phyloP scores from a whole-genome alignment of 2,113 vertebrate species.

The Burhinus bistriatus region DNA sequence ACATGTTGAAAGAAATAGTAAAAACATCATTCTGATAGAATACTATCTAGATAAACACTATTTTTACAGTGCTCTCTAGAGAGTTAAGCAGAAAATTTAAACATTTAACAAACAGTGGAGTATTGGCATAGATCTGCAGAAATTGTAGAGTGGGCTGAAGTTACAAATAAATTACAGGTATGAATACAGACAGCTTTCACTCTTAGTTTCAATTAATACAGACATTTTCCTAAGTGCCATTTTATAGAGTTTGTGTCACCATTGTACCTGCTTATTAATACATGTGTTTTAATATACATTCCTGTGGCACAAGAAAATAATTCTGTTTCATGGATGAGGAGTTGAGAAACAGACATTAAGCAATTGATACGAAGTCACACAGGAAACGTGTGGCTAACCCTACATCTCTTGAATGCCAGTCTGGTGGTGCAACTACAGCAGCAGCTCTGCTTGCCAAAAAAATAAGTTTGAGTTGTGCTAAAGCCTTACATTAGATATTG shows the following conservation, averaged over 20 bases:
- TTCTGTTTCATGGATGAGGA: neutral
- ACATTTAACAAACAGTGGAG: neutral
- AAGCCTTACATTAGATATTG: neutral
- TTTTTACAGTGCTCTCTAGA: neutral
- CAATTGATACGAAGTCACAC: constrained; percentile 17
- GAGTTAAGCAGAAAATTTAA: neutral
- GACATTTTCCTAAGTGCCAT: neutral
- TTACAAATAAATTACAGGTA: neutral
- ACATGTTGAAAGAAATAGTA: neutral
- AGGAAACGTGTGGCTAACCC: constrained; percentile 22
- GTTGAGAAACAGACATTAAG: constrained; percentile 35
- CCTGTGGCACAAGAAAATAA: neutral
- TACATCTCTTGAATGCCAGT: neutral
- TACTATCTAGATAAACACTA: neutral
- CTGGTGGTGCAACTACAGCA: neutral
- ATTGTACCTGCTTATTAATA: neutral
- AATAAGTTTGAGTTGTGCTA: neutral
- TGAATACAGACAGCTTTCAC: neutral
- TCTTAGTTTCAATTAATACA: neutral
- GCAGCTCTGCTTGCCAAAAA: neutral
- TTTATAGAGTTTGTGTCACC: neutral
- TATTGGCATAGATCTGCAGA: neutral
- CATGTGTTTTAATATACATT: neutral
- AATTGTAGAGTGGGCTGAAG: neutral
- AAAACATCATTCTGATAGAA: neutral